A percentile compares a stretch with the other conserved stretches of the same genome.
Evolutionary conservation across 2,797 vertebrate genomes (phyloP).

Genomic region (Peromyscus aztecus): DNA sequence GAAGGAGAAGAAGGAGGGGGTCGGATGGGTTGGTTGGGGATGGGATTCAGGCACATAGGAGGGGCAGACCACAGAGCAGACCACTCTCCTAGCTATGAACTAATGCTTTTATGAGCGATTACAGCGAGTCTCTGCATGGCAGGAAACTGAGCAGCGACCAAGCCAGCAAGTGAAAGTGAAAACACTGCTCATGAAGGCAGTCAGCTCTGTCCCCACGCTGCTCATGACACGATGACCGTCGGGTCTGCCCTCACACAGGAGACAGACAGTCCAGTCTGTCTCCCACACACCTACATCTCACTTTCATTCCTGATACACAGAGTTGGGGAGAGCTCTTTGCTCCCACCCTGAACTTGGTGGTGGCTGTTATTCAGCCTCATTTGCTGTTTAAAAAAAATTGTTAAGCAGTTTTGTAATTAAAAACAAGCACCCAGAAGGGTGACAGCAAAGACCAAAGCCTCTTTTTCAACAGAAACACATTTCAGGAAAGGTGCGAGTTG

Average conservation of each 20-base stretch:
- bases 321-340: neutral
- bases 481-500: slow-evolving; percentile 22
- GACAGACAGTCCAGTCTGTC: too few relatives aligned
- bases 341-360: neutral
- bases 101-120: slow-evolving; percentile 27
- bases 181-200: neutral
- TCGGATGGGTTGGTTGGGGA: accelerated
- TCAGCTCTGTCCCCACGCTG: too few relatives aligned
- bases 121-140: neutral
- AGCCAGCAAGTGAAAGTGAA: neutral
- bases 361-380: slow-evolving; percentile 23
- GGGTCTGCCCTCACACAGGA: neutral
- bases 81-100: neutral
- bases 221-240: too few relatives aligned
- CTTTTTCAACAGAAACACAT: slow-evolving; percentile 33
- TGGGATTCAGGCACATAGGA: neutral
- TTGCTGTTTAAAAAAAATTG: slow-evolving; percentile 44
- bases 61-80: neutral
- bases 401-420: slow-evolving; percentile 64
- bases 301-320: slow-evolving; percentile 35
- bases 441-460: slow-evolving; percentile 32
- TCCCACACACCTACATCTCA: neutral
- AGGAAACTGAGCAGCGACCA: slow-evolving; percentile 26
- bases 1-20: neutral
- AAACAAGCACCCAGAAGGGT: neutral